Conservation (phyloP, 92 coral and sea anemone genomes). For the Zoanthus sociatus region DNA sequence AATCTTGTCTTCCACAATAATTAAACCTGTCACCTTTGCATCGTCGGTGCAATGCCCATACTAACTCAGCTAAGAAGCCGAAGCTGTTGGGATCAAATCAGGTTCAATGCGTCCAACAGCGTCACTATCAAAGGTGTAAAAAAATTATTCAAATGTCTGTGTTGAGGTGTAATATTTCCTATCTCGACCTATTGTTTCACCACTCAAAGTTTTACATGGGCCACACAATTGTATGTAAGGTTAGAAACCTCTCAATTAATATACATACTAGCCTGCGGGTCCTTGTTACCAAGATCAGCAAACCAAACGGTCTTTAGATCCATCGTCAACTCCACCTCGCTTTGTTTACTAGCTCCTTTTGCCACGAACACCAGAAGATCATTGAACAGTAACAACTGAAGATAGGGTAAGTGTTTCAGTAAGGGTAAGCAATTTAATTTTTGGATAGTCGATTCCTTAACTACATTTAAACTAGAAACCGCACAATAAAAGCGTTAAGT, state of each 20-base stretch:
- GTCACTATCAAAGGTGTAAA: too few species aligned
- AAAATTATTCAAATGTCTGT: background rate
- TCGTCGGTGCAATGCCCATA: too few species aligned
- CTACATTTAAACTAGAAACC: too few species aligned
- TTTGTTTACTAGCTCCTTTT: constrained; percentile 78
- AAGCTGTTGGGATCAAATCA: too few species aligned
- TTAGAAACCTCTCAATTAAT: background rate
- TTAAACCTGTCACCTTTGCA: too few species aligned
- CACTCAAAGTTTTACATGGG: background rate
- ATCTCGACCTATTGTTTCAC: too few species aligned
- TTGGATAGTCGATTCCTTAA: too few species aligned
- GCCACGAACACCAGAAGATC: constrained; percentile 93
- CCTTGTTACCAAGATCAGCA: constrained; percentile 83
- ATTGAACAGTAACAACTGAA: constrained; percentile 88
- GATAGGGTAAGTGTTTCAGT: background rate
- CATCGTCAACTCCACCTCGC: constrained; percentile 90
- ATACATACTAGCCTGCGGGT: constrained; percentile 92
- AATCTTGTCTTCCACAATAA: too few species aligned
- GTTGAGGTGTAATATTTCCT: background rate
- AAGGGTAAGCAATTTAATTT: too few species aligned
- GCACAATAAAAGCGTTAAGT: too few species aligned
- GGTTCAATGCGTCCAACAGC: too few species aligned
- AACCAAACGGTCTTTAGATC: constrained; percentile 93
- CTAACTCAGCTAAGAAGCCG: too few species aligned
- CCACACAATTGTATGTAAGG: background rate